A percentile compares a stretch with the other conserved stretches of the same genome.
Evolutionary conservation across 2,797 vertebrate species (phyloP).

Genomic region (Spinibarbus caldwelli): DNA sequence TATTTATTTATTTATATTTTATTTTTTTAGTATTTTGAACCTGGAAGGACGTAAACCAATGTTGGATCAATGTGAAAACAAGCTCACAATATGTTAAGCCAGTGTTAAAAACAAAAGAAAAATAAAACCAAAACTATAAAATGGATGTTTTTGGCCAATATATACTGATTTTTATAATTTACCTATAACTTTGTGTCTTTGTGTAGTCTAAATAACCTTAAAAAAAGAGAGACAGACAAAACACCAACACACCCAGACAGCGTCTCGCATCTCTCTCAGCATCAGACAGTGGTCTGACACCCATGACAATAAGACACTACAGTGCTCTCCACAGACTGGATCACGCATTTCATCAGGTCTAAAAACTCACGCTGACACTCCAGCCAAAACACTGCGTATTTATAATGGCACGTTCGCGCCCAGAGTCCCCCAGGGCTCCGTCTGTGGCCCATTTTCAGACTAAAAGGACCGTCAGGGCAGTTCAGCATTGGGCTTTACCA

Average conservation of each 20-base stretch:
- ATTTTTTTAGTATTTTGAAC: too few species aligned
- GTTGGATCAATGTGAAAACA: too few species aligned
- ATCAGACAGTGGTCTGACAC: not conserved
- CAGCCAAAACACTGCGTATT: not conserved
- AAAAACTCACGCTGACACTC: not conserved
- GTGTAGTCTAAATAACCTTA: not conserved
- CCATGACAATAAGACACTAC: not conserved
- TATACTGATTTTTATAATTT: not conserved
- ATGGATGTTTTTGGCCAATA: not conserved
- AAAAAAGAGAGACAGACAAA: not conserved
- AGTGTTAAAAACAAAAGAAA: too few species aligned
- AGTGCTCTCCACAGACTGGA: not conserved
- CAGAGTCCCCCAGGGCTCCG: not conserved
- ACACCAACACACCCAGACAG: not conserved
- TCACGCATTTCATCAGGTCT: not conserved
- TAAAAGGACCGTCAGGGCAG: not conserved
- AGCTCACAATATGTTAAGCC: too few species aligned
- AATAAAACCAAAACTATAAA: too few species aligned
- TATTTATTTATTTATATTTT: too few species aligned
- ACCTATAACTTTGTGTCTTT: not conserved
- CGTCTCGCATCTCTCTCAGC: not conserved
- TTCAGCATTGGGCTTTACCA: not conserved
- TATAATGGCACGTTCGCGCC: not conserved
- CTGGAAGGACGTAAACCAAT: too few species aligned
- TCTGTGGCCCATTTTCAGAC: not conserved